Evolutionary conservation across 2,888 invertebrate genomes (phyloP), one percentile per base, ranked within the genome.

Genomic region (Caenorhabditis drosophilae): DNA sequence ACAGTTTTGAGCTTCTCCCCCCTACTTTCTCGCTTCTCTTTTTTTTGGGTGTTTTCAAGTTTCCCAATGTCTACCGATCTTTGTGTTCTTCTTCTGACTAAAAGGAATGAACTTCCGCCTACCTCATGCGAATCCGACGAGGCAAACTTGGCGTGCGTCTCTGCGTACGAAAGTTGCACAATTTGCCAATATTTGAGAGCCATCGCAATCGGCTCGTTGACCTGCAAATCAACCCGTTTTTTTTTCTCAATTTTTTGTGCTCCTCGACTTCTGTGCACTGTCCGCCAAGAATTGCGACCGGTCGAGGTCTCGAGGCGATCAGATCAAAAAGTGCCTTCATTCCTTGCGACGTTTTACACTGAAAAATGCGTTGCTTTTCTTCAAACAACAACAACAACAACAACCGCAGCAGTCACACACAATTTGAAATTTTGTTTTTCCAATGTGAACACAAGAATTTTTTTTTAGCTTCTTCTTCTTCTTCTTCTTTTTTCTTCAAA

Each of bases 101-200:
- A n/a, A n/a, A n/a, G n/a, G n/a, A n/a, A n/a, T n/a, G n/a, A n/a
- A n/a, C n/a, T n/a, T n/a, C n/a, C n/a, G n/a, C 60, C 44, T 18
- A 77, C 74, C 66, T 77, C 76, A 47, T 69, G 64, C 20, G 76
- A 75, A 57, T 82, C 82, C 20, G 80, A 76, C 6, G 77, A 73
- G 15, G 76, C 69, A 67, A 82, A 82, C 44, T 82, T 81, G 11
- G 82, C 75, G 58, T 82, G 82, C 4, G 82, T 82, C 54, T 82
- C 82, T 6, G 82, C 80, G 55, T 82, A 82, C 47, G 74, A 74
- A 45, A 82, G 53, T 48, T 82, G 95, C 0, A 93, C 92, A 53
- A 98, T 88, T 84, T 93, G 92, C 94, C 96, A 98, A 84, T 93
- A 94, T 81, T 93, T 93, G 12, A 80, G 59, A 2, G 82, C 79